Evolutionary conservation across 2,797 vertebrate genomes (phyloP).

Genomic region (Sebastolobus alascanus): DNA sequence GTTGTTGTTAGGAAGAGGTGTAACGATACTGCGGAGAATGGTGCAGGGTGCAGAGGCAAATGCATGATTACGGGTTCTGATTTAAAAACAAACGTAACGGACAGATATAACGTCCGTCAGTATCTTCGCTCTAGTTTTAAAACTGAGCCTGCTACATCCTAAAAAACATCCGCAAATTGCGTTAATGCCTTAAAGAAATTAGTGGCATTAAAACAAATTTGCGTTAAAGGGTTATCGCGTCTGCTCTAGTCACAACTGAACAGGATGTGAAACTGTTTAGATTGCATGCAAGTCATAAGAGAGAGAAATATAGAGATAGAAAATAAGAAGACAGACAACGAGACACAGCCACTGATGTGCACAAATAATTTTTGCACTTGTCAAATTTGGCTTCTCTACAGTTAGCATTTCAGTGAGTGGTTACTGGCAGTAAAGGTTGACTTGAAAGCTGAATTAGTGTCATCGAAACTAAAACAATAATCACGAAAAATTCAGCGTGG

Average conservation of each 20-base stretch:
- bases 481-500: not conserved
- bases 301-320: not conserved
- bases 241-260: not conserved
- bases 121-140: too few species aligned
- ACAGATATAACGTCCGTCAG: not conserved
- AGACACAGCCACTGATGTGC: not conserved
- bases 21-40: not conserved
- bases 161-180: too few species aligned
- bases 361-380: not conserved
- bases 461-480: not conserved
- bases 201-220: too few species aligned
- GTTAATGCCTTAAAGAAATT: too few species aligned
- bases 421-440: not conserved
- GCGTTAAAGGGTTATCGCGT: too few species aligned
- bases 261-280: not conserved
- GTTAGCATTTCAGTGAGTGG: not conserved
- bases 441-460: not conserved
- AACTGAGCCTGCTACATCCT: too few species aligned
- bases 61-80: not conserved
- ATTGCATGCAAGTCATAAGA: not conserved
- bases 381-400: not conserved
- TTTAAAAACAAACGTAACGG: not conserved
- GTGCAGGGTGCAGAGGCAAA: not conserved
- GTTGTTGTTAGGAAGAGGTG: too few species aligned
- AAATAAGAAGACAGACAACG: not conserved